phyloP scores from a whole-genome alignment of 2,888 invertebrate genomes.

The Drosophila longiperda region DNA sequence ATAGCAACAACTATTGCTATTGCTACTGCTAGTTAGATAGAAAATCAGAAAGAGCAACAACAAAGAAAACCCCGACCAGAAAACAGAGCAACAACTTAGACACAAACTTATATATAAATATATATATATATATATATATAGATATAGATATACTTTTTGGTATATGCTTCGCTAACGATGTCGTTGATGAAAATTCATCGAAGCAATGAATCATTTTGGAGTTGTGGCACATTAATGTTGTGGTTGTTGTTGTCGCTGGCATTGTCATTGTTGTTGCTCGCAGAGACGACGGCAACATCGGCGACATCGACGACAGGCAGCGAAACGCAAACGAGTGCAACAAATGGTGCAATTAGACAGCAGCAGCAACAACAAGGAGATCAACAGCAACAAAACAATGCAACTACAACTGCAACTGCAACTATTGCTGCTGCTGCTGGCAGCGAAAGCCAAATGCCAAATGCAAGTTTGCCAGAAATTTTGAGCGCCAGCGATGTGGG shows the following conservation, averaged over 20 bases:
- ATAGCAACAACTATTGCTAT: slow-evolving; percentile 51
- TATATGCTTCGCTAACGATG: slow-evolving; percentile 81
- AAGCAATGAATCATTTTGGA: slow-evolving; percentile 82
- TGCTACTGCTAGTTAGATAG: slow-evolving; percentile 40
- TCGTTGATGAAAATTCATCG: slow-evolving; percentile 82
- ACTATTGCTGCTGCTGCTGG: slow-evolving; percentile 20
- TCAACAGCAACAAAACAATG: slow-evolving; percentile 17
- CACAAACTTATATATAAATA: slow-evolving; percentile 32
- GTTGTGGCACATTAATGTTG: slow-evolving; percentile 68
- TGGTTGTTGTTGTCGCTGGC: slow-evolving; percentile 56
- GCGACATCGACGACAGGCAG: slow-evolving; percentile 49
- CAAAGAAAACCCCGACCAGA: slow-evolving; percentile 11
- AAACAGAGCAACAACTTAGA: slow-evolving; percentile 41
- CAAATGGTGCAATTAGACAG: slow-evolving; percentile 81
- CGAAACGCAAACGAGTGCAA: slow-evolving; percentile 76
- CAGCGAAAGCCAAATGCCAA: slow-evolving; percentile 63
- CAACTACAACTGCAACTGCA: slow-evolving; percentile 40
- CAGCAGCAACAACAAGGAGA: slow-evolving; percentile 37
- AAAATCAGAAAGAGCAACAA: slow-evolving; percentile 58
- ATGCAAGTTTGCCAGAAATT: slow-evolving; percentile 72
- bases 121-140: not conserved
- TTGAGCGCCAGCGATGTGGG: slow-evolving; percentile 74
- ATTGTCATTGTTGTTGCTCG: slow-evolving; percentile 53
- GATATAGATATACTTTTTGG: slow-evolving; percentile 36
- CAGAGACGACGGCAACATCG: slow-evolving; percentile 38